Conservation (phyloP, 1,140 invertebrate genomes). For the Trichogramma pretiosum region DNA sequence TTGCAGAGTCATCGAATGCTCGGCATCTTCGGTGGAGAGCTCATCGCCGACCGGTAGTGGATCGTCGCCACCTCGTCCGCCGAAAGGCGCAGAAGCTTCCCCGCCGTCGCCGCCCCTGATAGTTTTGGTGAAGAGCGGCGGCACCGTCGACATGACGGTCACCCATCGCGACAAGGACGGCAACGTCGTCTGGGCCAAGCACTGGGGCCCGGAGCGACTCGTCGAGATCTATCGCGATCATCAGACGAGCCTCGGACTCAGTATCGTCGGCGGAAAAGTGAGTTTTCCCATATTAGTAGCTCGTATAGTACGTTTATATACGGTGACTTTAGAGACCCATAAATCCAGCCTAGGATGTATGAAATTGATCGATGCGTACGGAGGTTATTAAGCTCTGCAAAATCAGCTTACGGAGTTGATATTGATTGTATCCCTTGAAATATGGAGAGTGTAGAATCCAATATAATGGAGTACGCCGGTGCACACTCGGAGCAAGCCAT, state of each 20-base stretch:
- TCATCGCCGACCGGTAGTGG: slow-evolving; percentile 5
- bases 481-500: too few species aligned
- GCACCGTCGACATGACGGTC: slow-evolving; percentile 39
- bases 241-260: slow-evolving; percentile 78
- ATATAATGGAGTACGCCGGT: too few species aligned
- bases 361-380: too few species aligned
- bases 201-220: slow-evolving; percentile 77
- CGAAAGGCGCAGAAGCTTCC: slow-evolving; percentile 7
- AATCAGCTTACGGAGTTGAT: too few species aligned
- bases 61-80: too few species aligned
- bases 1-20: slow-evolving; percentile 7
- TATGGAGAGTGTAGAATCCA: too few species aligned
- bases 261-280: slow-evolving; percentile 94
- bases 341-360: too few species aligned
- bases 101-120: slow-evolving; percentile 13
- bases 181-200: slow-evolving; percentile 56
- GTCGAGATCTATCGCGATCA: slow-evolving; percentile 67
- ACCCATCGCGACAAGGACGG: slow-evolving; percentile 39
- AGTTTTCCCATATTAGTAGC: slow-evolving; percentile 14
- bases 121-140: slow-evolving; percentile 29
- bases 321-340: too few species aligned
- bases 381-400: too few species aligned
- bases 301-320: too few species aligned
- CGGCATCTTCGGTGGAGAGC: slow-evolving; percentile 16
- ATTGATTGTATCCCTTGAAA: too few species aligned